Evolutionary conservation across 37 sponge, comb jelly and placozoan genomes (phyloP).

Genomic region (Crambe crambe): DNA sequence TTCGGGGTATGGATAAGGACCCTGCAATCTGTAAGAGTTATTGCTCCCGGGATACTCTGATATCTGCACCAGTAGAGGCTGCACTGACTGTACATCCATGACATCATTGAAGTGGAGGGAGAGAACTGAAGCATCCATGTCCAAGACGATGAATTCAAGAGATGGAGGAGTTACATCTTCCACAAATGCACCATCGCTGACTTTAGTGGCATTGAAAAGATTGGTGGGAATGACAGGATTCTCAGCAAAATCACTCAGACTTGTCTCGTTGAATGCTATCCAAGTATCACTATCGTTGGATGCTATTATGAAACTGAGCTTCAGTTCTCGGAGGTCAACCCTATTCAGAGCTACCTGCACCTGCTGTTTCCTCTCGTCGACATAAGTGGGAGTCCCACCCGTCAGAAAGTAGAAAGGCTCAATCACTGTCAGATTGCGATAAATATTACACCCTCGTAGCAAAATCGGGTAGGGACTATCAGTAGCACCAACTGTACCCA

Average conservation of each 20-base stretch:
- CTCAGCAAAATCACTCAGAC: slow-evolving; percentile 63
- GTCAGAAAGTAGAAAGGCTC: slow-evolving; percentile 63
- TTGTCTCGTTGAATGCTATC: slow-evolving; percentile 62
- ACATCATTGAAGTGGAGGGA: slow-evolving; percentile 84
- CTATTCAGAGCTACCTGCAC: slow-evolving; percentile 64
- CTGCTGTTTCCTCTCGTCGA: slow-evolving; percentile 63
- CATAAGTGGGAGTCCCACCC: slow-evolving; percentile 70
- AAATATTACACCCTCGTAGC: slow-evolving; percentile 54
- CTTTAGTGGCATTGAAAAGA: slow-evolving; percentile 47
- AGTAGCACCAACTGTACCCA: neutral
- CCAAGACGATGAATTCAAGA: slow-evolving; percentile 60
- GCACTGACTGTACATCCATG: slow-evolving; percentile 55
- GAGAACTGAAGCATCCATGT: slow-evolving; percentile 63
- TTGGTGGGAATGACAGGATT: slow-evolving; percentile 65
- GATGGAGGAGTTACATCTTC: slow-evolving; percentile 68
- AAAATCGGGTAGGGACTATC: slow-evolving; percentile 40
- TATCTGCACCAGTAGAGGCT: slow-evolving; percentile 54
- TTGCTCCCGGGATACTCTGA: slow-evolving; percentile 36
- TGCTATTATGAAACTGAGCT: slow-evolving; percentile 58
- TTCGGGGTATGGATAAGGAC: slow-evolving; percentile 41
- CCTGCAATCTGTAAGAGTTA: slow-evolving; percentile 51
- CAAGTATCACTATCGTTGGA: slow-evolving; percentile 48
- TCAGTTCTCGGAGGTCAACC: slow-evolving; percentile 63
- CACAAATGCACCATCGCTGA: slow-evolving; percentile 45
- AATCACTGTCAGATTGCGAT: slow-evolving; percentile 25